These are phyloP conservation scores for Tenualosa ilisha DNA, from an alignment of 2,797 vertebrate genomes.

Conservation along the genomic window DNA sequence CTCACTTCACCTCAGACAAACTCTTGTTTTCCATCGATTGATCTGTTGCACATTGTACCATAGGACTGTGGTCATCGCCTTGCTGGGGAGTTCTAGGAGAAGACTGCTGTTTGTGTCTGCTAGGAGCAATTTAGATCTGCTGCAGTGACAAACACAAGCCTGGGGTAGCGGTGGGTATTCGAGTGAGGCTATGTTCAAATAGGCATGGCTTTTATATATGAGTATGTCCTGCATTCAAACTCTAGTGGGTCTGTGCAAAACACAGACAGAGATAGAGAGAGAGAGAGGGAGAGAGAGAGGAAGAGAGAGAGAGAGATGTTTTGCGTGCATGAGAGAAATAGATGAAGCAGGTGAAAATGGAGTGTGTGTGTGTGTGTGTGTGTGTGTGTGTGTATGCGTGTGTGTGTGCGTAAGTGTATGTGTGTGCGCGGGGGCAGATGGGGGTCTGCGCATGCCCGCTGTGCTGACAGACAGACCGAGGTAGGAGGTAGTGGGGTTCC, in stretches of 20 bases:
- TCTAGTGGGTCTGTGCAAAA: background rate
- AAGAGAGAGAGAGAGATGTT: background rate
- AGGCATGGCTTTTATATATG: background rate
- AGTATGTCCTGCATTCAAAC: background rate
- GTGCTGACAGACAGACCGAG: conserved; percentile 7
- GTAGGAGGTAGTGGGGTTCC: background rate
- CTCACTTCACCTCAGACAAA: background rate
- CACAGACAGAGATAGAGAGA: too few relatives aligned
- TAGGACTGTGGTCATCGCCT: background rate
- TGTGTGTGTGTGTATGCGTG: conserved; percentile 24
- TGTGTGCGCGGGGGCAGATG: background rate
- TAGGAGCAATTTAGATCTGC: background rate
- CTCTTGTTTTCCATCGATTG: background rate
- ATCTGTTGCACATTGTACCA: background rate
- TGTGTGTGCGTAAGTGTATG: background rate
- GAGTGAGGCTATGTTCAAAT: background rate
- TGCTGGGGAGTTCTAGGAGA: background rate
- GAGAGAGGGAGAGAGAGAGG: background rate
- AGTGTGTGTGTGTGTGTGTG: background rate
- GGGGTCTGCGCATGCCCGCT: background rate
- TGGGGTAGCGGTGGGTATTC: background rate
- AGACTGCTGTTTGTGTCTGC: background rate
- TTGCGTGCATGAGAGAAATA: background rate
- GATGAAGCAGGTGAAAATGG: too few relatives aligned
- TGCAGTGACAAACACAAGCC: background rate